Evolutionary conservation across 2,113 vertebrate species (phyloP).

Genomic region (Megalops atlanticus): DNA sequence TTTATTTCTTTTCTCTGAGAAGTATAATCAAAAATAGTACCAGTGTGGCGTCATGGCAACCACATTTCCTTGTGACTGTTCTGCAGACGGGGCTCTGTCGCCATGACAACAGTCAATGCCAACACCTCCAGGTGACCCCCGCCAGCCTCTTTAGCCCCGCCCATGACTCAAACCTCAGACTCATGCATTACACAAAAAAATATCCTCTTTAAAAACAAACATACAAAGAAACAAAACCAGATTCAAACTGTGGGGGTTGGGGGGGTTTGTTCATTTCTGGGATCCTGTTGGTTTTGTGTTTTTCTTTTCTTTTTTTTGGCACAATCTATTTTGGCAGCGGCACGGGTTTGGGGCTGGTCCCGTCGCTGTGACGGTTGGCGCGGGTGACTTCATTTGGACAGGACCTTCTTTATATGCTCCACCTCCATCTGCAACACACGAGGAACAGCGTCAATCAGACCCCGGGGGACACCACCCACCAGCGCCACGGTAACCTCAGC

Average conservation of each 20-base stretch:
- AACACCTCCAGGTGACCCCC: constrained; percentile 37
- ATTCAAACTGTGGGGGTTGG: constrained; percentile 53
- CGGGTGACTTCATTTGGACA: constrained; percentile 84
- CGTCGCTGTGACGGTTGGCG: constrained; percentile 65
- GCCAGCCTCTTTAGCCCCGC: constrained; percentile 17
- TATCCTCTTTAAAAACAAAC: constrained; percentile 41
- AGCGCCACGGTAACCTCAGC: too few species aligned
- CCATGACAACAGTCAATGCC: constrained; percentile 40
- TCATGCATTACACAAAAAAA: constrained; percentile 42
- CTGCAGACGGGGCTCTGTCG: constrained; percentile 33
- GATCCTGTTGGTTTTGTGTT: constrained; percentile 40
- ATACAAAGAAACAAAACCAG: constrained; percentile 34
- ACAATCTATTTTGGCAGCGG: constrained; percentile 87
- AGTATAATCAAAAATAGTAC: constrained; percentile 87
- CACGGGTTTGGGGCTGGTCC: constrained; percentile 66
- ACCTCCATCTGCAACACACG: constrained; percentile 86
- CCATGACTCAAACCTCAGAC: constrained; percentile 20
- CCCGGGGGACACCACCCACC: too few species aligned
- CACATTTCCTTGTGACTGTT: constrained; percentile 35
- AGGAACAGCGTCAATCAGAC: background rate
- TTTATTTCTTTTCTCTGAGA: constrained; percentile 69
- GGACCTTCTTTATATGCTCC: constrained; percentile 94
- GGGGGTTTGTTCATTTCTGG: constrained; percentile 37
- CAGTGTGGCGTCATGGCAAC: constrained; percentile 76
- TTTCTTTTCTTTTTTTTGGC: constrained; percentile 78